Percentiles rank a stretch among this genome's conserved stretches.
Conservation (phyloP, 2,888 invertebrate species). For the Koerneria pararmatus region DNA sequence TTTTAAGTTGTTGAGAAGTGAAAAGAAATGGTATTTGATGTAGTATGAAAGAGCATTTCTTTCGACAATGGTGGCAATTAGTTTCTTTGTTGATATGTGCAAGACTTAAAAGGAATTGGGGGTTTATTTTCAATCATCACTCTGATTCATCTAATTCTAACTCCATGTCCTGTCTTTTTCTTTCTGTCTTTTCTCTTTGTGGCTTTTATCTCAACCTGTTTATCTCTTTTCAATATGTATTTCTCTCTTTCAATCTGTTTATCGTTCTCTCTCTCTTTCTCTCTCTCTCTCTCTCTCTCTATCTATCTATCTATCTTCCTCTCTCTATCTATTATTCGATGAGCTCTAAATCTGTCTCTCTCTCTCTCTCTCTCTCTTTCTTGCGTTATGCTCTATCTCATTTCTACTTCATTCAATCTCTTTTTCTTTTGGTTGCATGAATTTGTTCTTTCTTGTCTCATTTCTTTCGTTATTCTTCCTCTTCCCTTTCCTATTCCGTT, state of each 20-base stretch:
- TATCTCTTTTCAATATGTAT: not conserved
- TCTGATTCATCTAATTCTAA: not conserved
- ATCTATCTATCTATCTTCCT: not conserved
- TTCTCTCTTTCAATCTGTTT: not conserved
- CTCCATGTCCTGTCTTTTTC: too few relatives aligned
- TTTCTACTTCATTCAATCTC: too few relatives aligned
- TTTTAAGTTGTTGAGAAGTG: too few relatives aligned
- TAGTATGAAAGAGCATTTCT: too few relatives aligned
- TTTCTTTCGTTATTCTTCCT: too few relatives aligned
- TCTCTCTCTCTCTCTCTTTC: not conserved
- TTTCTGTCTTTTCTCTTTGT: not conserved
- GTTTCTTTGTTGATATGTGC: too few relatives aligned
- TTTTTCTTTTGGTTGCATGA: not conserved
- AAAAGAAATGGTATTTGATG: too few relatives aligned
- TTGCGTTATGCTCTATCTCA: too few relatives aligned
- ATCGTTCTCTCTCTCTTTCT: not conserved
- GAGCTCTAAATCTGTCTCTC: not conserved
- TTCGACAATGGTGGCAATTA: too few relatives aligned
- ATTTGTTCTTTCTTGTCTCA: slow-evolving; percentile 3
- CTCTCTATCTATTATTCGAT: not conserved
- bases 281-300: not conserved
- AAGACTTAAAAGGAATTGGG: too few relatives aligned
- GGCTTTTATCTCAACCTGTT: not conserved
- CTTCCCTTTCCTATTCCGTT: not conserved
- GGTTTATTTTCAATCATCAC: too few relatives aligned